Evolutionary conservation across 1,140 invertebrate species (phyloP).

Genomic region (Planococcus citri): DNA sequence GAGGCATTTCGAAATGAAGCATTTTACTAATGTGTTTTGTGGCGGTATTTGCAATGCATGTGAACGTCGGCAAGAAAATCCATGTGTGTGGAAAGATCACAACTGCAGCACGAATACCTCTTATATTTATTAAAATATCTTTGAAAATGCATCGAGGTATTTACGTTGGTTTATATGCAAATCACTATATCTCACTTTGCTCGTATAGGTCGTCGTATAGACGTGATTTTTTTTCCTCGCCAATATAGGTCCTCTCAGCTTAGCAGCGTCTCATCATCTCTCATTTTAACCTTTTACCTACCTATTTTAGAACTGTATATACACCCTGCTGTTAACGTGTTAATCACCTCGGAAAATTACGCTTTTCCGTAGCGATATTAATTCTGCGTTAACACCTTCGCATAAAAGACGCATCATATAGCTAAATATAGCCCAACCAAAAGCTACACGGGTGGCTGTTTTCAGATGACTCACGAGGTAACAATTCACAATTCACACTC

Average conservation of each 20-base stretch:
- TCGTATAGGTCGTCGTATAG: background rate
- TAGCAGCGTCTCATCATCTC: too few relatives aligned
- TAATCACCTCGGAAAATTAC: background rate
- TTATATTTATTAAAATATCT: conserved; percentile 3
- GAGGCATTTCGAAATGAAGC: conserved; percentile 6
- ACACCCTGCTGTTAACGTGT: background rate
- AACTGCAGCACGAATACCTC: background rate
- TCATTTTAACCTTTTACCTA: too few relatives aligned
- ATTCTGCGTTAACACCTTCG: background rate
- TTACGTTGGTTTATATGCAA: conserved; percentile 3
- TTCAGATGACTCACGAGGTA: background rate
- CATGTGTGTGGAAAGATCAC: background rate
- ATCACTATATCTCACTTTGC: background rate
- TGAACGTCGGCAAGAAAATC: background rate
- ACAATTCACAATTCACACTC: too few relatives aligned
- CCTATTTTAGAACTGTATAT: too few relatives aligned
- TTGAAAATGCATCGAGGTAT: background rate
- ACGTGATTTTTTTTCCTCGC: background rate
- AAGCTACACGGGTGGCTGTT: background rate
- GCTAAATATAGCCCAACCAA: too few relatives aligned
- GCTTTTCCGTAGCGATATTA: background rate
- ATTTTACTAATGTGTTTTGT: conserved; percentile 8
- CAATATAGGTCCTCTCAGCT: too few relatives aligned
- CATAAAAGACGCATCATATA: background rate
- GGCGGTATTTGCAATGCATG: background rate